These are phyloP conservation scores for Phrynocephalus versicolor DNA, from an alignment of 2,113 vertebrate genomes.

Conservation along the genomic window DNA sequence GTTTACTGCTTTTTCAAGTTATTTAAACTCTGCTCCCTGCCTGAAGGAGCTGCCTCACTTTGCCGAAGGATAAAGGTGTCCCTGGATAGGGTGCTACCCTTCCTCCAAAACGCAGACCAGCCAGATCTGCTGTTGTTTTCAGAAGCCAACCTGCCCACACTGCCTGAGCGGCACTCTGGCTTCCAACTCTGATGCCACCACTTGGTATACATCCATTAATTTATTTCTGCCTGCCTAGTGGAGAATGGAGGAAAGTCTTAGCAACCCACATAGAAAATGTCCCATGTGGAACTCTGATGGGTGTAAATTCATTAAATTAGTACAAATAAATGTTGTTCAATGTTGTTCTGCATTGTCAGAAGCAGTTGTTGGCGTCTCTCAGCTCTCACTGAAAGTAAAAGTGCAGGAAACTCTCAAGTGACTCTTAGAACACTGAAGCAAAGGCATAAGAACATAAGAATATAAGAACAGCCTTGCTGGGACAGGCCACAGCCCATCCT, in stretches of 20 bases:
- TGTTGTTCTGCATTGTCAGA: slow-evolving; percentile 11
- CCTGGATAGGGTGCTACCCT: not conserved
- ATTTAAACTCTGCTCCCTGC: too few species aligned
- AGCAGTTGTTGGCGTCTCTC: slow-evolving; percentile 26
- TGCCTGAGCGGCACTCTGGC: not conserved
- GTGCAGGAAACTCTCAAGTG: slow-evolving; percentile 60
- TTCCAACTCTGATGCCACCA: not conserved
- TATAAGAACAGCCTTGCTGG: too few species aligned
- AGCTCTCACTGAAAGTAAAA: slow-evolving; percentile 63
- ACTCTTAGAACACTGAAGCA: slow-evolving; percentile 34
- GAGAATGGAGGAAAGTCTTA: not conserved
- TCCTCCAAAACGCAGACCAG: not conserved
- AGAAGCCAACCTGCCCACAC: too few species aligned
- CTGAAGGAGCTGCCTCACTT: too few species aligned
- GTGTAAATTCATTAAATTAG: not conserved
- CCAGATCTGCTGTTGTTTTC: not conserved
- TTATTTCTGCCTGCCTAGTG: not conserved
- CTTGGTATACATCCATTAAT: not conserved
- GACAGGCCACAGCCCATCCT: too few species aligned
- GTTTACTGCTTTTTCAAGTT: too few species aligned
- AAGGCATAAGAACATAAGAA: too few species aligned
- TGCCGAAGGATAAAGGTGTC: too few species aligned
- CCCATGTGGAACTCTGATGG: too few species aligned
- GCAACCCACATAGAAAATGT: not conserved
- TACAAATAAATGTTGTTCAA: not conserved